A percentile compares a stretch with the other conserved stretches of the same genome.
Evolutionary conservation across 2,888 invertebrate species (phyloP).

Genomic region (Ernsta delagoae): DNA sequence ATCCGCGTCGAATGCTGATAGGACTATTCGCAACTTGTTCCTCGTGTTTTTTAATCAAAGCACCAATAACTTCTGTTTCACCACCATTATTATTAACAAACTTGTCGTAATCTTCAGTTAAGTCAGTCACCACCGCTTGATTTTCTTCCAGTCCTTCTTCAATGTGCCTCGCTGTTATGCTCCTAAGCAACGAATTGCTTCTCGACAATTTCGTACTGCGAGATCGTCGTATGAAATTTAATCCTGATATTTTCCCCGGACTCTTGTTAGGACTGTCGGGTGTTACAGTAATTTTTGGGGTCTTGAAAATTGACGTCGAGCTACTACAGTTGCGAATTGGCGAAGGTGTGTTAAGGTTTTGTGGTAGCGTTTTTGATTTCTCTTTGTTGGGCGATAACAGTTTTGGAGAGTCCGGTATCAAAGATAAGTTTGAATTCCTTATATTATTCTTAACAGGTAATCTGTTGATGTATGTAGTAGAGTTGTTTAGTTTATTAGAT

Average conservation of each 20-base stretch:
- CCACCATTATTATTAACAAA: constrained; percentile 73
- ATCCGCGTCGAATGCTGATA: constrained; percentile 75
- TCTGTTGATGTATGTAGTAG: constrained; percentile 67
- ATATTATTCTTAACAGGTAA: constrained; percentile 62
- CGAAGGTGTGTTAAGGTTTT: constrained; percentile 80
- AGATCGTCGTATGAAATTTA: constrained; percentile 88
- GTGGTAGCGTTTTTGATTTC: constrained; percentile 87
- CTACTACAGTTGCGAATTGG: constrained; percentile 78
- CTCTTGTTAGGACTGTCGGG: constrained; percentile 83
- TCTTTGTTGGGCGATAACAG: constrained; percentile 75
- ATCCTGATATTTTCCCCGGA: constrained; percentile 77
- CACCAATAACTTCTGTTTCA: constrained; percentile 70
- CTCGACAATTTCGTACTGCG: constrained; percentile 90
- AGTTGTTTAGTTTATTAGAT: constrained; percentile 70
- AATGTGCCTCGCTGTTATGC: constrained; percentile 80
- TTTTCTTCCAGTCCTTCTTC: constrained; percentile 76
- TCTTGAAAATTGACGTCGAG: constrained; percentile 75
- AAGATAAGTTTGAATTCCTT: constrained; percentile 75
- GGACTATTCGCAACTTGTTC: constrained; percentile 73
- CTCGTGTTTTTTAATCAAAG: constrained; percentile 77
- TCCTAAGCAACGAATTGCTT: constrained; percentile 86
- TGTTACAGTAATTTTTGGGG: constrained; percentile 74
- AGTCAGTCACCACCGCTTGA: constrained; percentile 65
- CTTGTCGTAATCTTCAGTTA: constrained; percentile 73
- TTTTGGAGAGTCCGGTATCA: constrained; percentile 77